Evolutionary conservation across 2,797 vertebrate species (phyloP).

Genomic region (Crocodylus rhombifer): DNA sequence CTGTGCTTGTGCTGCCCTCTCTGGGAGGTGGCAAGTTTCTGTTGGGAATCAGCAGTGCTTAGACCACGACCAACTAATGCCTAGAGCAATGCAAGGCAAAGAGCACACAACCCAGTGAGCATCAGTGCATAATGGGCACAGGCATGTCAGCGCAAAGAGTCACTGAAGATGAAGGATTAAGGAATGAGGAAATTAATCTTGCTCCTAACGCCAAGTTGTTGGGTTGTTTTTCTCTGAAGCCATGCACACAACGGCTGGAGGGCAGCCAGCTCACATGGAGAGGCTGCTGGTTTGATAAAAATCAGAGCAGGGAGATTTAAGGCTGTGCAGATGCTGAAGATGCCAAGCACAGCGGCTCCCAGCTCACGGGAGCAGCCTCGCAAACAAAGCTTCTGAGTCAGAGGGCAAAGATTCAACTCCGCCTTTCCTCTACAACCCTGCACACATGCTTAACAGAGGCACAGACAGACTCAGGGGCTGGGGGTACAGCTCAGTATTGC

Average conservation of each 20-base stretch:
- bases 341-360: constrained; percentile 24
- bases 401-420: background rate
- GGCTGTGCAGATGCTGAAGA: constrained; percentile 15
- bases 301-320: constrained; percentile 34
- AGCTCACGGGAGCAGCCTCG: background rate
- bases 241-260: constrained; percentile 23
- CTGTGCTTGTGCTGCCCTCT: background rate
- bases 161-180: constrained; percentile 35
- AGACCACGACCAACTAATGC: background rate
- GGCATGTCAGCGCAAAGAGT: constrained; percentile 25
- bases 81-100: background rate
- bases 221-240: constrained; percentile 41
- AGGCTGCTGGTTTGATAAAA: constrained; percentile 32
- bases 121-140: background rate
- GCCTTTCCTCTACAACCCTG: background rate
- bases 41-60: constrained; percentile 39
- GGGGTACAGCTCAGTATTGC: background rate
- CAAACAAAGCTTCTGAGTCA: background rate
- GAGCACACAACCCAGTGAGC: constrained; percentile 47
- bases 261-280: constrained; percentile 1
- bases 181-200: constrained; percentile 67
- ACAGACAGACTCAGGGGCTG: background rate
- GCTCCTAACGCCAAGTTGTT: constrained; percentile 29
- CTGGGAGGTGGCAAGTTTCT: background rate
- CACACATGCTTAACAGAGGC: background rate